Conservation (phyloP, 1,140 invertebrate species). For the Drosophila sp. region DNA sequence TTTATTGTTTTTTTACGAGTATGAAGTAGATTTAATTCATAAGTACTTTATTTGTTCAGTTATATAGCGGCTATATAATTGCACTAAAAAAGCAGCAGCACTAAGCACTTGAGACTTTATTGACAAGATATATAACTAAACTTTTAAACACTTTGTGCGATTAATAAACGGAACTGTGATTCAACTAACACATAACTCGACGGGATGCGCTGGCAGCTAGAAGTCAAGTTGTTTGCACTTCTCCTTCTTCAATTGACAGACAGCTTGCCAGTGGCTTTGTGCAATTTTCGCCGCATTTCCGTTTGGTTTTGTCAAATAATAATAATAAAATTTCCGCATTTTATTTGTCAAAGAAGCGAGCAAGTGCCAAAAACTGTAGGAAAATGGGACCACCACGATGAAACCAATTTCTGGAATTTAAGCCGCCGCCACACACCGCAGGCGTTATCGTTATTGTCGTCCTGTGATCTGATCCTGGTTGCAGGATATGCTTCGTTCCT, state of each 20-base stretch:
- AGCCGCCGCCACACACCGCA: constrained; percentile 35
- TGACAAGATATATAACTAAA: too few relatives aligned
- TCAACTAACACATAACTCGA: background rate
- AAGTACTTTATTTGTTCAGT: too few relatives aligned
- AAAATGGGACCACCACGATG: background rate
- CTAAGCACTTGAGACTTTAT: too few relatives aligned
- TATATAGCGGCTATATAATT: too few relatives aligned
- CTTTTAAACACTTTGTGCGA: background rate
- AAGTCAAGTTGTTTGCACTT: background rate
- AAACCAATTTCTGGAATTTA: constrained; percentile 1
- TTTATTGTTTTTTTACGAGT: too few relatives aligned
- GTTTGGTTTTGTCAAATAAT: constrained; percentile 16
- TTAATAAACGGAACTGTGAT: background rate
- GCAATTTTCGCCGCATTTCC: constrained; percentile 62
- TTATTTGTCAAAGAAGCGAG: constrained; percentile 17
- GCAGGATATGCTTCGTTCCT: background rate
- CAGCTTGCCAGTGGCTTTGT: constrained; percentile 4
- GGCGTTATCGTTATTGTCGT: constrained; percentile 20
- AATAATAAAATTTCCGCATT: constrained; percentile 36
- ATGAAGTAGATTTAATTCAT: too few relatives aligned
- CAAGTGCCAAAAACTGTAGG: constrained; percentile 44
- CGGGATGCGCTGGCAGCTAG: too few relatives aligned
- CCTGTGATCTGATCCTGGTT: background rate
- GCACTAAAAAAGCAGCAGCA: too few relatives aligned
- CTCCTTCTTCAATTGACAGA: constrained; percentile 13